phyloP scores from a whole-genome alignment of 1,140 invertebrate species.

The Drosophila truncata region DNA sequence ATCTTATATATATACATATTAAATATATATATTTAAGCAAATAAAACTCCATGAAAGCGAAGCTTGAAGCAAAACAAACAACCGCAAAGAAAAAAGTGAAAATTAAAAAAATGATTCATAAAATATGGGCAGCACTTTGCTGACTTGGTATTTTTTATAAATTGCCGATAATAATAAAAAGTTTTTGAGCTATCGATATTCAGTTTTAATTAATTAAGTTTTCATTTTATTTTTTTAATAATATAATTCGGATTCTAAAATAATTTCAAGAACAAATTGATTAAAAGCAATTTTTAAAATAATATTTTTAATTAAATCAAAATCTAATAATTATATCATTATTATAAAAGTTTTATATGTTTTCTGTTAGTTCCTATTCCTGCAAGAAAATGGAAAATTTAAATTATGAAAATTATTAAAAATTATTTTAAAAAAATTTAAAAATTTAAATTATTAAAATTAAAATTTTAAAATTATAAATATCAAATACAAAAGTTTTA shows the following conservation, averaged over 20 bases:
- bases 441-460: too few species aligned
- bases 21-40: background rate
- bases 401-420: too few species aligned
- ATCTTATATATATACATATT: background rate
- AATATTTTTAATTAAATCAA: too few species aligned
- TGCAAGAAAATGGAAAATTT: too few species aligned
- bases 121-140: conserved; percentile 24
- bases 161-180: background rate
- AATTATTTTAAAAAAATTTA: too few species aligned
- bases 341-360: too few species aligned
- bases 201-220: background rate
- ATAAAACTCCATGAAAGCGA: conserved; percentile 15
- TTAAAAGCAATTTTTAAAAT: too few species aligned
- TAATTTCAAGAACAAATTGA: too few species aligned
- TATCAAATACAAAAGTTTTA: too few species aligned
- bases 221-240: background rate
- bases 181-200: background rate
- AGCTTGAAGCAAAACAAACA: conserved; percentile 19
- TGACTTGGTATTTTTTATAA: conserved; percentile 1
- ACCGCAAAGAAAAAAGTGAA: background rate
- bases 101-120: conserved; percentile 11
- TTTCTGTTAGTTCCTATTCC: too few species aligned
- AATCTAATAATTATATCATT: too few species aligned
- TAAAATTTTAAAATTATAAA: too few species aligned
- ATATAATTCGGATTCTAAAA: background rate